Base-by-base conservation (phyloP, 1,140 invertebrate species). In the Drosophila mauritiana region DNA sequence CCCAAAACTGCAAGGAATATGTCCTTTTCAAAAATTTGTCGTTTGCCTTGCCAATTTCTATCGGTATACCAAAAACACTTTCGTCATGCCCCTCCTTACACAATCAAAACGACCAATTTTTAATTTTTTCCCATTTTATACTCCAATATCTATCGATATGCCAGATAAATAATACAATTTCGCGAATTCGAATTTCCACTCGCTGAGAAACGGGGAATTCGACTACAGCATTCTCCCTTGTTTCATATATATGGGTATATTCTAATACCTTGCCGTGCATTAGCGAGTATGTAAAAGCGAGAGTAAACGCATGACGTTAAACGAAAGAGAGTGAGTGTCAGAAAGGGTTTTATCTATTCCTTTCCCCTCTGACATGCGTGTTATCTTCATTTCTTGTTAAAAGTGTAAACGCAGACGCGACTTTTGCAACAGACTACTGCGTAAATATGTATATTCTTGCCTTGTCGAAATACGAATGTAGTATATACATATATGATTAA, bases 341-440 rank as follows among this genome's bases (percentile, higher is more conserved):
- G 22, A 46, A 46, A 46, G 22, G 22, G 22, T 46, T 46, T 40
- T 40, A n/a, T 25, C 20, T 45, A 25, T 25, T 13, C 11, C 25
- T 48, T 25, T 42, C 22, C 46, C 36, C 34, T 6, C 22, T 49
- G 15, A 45, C 37, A 45, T 64, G 52, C 73, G 72, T 76, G 57
- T 68, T 73, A 77, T 82, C 73, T 77, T 80, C 78, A 82, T 80
- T 80, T 81, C 76, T 68, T 77, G 80, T 77, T 73, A 82, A 81
- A 81, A 80, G 67, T 78, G 78, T 81, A 80, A 82, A 82, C 79
- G 79, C 79, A 82, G 79, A 82, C 78, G 79, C 79, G 68, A 77
- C 70, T 65, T 80, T 80, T 68, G 54, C 56, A 61, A 31, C 62
- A 25, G 20, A 25, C 45, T 56, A 25, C 59, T 76, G 22, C 67